A percentile compares a stretch with the other conserved stretches of the same genome.
Evolutionary conservation across 2,113 vertebrate species (phyloP).

Genomic region (Propithecus coquereli): DNA sequence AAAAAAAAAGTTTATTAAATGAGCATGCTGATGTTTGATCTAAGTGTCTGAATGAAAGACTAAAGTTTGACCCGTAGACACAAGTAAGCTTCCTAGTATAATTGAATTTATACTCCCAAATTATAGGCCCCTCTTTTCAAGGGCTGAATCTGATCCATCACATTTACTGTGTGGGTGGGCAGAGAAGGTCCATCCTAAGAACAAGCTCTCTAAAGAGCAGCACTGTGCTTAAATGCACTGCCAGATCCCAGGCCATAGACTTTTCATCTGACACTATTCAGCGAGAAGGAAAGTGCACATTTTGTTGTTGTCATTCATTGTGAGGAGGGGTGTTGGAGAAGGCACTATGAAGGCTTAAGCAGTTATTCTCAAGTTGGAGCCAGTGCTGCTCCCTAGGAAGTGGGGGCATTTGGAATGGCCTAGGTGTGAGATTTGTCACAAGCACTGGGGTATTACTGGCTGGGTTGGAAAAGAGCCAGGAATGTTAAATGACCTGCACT

Average conservation of each 20-base stretch:
- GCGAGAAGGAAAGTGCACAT: not conserved
- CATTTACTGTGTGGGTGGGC: not conserved
- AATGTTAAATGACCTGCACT: too few relatives aligned
- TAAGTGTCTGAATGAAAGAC: not conserved
- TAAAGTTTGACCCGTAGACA: not conserved
- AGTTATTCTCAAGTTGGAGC: not conserved
- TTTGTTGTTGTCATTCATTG: not conserved
- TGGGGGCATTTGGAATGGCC: not conserved
- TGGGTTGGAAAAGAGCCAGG: not conserved
- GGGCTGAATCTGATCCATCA: not conserved
- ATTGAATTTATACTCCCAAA: not conserved
- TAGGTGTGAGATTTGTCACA: not conserved
- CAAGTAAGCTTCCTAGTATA: not conserved
- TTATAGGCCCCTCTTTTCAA: not conserved
- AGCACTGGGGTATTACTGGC: not conserved
- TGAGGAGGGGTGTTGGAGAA: not conserved
- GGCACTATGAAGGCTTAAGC: not conserved
- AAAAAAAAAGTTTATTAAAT: not conserved
- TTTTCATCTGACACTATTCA: not conserved
- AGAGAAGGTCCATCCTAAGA: not conserved
- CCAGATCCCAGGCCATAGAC: not conserved
- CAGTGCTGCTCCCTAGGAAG: not conserved
- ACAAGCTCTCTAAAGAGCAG: not conserved
- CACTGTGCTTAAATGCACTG: fast-evolving
- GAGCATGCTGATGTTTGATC: not conserved